phyloP scores from a whole-genome alignment of 2,113 vertebrate species.

The Amphiprion ocellaris region DNA sequence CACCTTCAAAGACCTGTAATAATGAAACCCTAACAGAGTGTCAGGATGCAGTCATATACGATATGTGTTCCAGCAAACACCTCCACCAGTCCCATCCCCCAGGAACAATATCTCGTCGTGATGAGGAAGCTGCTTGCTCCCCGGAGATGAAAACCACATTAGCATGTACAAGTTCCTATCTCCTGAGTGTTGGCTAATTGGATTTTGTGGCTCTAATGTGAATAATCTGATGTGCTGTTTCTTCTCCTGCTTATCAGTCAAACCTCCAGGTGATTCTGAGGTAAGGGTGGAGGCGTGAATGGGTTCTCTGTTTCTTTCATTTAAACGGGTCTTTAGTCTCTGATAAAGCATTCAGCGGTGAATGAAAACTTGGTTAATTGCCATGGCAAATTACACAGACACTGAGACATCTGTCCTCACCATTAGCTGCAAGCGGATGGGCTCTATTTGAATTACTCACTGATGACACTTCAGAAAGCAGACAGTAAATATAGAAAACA shows the following conservation, averaged over 20 bases:
- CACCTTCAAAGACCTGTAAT: no score
- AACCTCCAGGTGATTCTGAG: constrained; percentile 45
- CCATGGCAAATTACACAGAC: no score
- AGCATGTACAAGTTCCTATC: constrained; percentile 35
- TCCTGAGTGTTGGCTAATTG: constrained; percentile 60
- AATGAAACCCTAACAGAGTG: no score
- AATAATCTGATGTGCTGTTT: constrained; percentile 62
- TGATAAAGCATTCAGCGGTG: neutral
- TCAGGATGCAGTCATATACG: no score
- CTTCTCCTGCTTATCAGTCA: constrained; percentile 34
- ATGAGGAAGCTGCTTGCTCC: constrained; percentile 11
- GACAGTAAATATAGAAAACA: no score
- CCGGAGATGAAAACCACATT: constrained; percentile 43
- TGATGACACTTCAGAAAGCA: neutral
- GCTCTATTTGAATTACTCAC: neutral
- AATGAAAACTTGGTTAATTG: neutral
- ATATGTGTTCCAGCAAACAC: no score
- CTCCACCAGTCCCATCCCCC: neutral
- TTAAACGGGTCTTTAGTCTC: neutral
- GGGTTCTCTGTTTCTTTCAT: constrained; percentile 1
- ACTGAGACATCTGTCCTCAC: neutral
- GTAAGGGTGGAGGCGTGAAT: neutral
- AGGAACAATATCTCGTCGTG: neutral
- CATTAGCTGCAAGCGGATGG: neutral
- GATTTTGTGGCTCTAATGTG: constrained; percentile 51